These are phyloP conservation scores for Amiota mariae DNA, from an alignment of 2,888 invertebrate species.

Conservation along the genomic window DNA sequence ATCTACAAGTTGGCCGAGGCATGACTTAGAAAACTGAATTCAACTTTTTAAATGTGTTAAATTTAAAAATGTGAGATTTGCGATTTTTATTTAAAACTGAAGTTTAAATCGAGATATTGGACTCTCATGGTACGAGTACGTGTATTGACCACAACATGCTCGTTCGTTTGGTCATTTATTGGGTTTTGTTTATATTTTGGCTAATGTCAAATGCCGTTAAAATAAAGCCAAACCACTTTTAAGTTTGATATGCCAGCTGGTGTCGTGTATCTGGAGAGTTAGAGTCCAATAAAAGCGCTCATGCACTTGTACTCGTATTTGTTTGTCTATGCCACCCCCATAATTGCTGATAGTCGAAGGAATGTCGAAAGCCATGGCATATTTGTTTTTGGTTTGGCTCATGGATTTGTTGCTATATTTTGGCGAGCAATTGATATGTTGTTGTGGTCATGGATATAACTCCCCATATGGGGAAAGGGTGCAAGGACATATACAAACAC, in stretches of 20 bases:
- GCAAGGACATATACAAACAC: no score
- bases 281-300: slow-evolving; percentile 2
- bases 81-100: no score
- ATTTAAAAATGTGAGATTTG: no score
- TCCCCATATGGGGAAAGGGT: neutral
- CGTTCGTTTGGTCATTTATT: no score
- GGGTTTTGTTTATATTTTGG: slow-evolving; percentile 64
- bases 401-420: neutral
- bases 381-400: slow-evolving; percentile 17
- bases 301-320: slow-evolving; percentile 10
- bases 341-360: slow-evolving; percentile 62
- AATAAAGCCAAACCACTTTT: slow-evolving; percentile 65
- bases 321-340: slow-evolving; percentile 37
- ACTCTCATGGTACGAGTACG: no score
- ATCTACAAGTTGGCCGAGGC: slow-evolving; percentile 49
- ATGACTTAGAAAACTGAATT: no score
- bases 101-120: no score
- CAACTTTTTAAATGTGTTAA: no score
- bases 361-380: neutral
- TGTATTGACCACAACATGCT: no score
- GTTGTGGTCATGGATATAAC: slow-evolving; percentile 8
- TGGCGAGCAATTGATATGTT: slow-evolving; percentile 11
- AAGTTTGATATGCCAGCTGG: slow-evolving; percentile 68
- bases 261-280: slow-evolving; percentile 43
- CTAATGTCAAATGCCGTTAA: slow-evolving; percentile 56